Conservation (phyloP, 2,113 vertebrate genomes). For the Platichthys stellatus region DNA sequence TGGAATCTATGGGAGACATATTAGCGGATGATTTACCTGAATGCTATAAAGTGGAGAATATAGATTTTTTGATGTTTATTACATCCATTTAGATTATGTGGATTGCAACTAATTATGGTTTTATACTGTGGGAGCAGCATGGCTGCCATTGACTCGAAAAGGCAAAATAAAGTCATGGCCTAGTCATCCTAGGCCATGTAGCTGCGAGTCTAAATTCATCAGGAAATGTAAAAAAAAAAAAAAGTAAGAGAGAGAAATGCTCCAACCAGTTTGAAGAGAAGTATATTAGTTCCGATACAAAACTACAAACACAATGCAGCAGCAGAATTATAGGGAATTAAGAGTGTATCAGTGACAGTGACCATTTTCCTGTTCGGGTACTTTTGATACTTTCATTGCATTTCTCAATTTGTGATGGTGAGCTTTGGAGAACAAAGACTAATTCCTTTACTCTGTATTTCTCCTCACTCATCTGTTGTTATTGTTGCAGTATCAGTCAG, state of each 20-base stretch:
- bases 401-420: no score
- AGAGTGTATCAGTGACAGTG: not conserved
- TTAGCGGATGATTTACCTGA: not conserved
- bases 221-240: not conserved
- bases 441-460: not conserved
- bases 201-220: not conserved
- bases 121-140: not conserved
- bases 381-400: no score
- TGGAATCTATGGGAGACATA: not conserved
- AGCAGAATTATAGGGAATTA: not conserved
- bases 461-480: not conserved
- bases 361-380: not conserved
- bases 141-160: not conserved
- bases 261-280: not conserved
- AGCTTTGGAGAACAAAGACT: not conserved
- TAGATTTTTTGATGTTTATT: not conserved
- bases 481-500: not conserved
- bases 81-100: not conserved
- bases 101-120: not conserved
- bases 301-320: not conserved
- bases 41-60: not conserved
- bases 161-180: no score
- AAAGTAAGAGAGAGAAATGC: not conserved
- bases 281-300: not conserved
- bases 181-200: no score